Evolutionary conservation across 2,113 vertebrate genomes (phyloP), one percentile per base, ranked within the genome.

Genomic region (Onychostruthus taczanowskii): DNA sequence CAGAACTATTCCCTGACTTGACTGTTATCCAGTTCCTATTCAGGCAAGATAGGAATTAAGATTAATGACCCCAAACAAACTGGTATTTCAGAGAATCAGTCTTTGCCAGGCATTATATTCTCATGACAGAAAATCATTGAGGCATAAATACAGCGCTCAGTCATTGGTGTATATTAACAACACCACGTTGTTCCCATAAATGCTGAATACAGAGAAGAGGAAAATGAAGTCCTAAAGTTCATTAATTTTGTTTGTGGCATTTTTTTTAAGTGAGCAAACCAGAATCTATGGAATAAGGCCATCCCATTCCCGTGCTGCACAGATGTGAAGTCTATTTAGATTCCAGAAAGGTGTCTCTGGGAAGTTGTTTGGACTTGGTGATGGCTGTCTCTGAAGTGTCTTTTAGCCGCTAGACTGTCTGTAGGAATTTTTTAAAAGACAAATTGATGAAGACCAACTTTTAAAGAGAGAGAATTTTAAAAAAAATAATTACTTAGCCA

Each of bases 61-160:
- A 97, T 96, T 96, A 97, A 96, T 94, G 92, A 95, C 63, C 90
- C 85, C 85, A 97, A 95, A 96, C 85, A 95, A 96, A 94, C 88
- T 92, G 90, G 79, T 90, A 88, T 96, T 96, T 96, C 88, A 96
- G 79, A 87, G 92, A 92, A 95, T 93, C 92, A 46, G 43, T 78
- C 94, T 92, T 95, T 97, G 94, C 92, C 92, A 94, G 85, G 79
- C 95, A 92, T 96, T 95, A 91, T 95, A 91, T 95, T 96, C 91
- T 96, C 88, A 90, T 91, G 94, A 94, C 93, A 97, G 94, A 96
- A 97, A 95, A 96, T 94, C 90, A 95, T 41, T 90, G 92, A 96
- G 90, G 93, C 94, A 94, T 92, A 95, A 96, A 97, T 95, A 93
- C 88, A 94, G 76, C 0, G 8, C 83, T 87, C 88, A 94, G 85